Evolutionary conservation across 1,140 invertebrate genomes (phyloP).

Genomic region (Neodiprion lecontei): DNA sequence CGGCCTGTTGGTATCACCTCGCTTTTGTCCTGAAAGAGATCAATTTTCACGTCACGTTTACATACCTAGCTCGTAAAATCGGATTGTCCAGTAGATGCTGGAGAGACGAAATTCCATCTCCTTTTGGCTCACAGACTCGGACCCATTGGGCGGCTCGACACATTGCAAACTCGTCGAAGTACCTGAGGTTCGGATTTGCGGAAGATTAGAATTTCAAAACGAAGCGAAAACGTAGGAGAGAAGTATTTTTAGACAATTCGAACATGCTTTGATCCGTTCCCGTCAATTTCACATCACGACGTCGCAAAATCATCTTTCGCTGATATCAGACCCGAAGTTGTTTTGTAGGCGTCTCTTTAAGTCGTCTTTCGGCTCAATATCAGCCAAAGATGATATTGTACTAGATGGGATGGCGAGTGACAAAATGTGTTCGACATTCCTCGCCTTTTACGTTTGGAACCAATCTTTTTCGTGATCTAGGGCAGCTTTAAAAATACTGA

Average conservation of each 20-base stretch:
- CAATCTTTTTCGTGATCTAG: constrained; percentile 10
- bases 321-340: no score
- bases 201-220: constrained; percentile 10
- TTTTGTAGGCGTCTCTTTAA: no score
- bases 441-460: background rate
- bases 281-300: no score
- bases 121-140: constrained; percentile 65
- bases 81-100: constrained; percentile 68
- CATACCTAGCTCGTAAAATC: constrained; percentile 63
- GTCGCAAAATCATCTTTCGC: no score
- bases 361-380: background rate
- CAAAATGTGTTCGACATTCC: background rate
- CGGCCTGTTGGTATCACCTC: no score
- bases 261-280: no score
- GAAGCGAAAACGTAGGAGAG: background rate
- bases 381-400: background rate
- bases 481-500: constrained; percentile 46
- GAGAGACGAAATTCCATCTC: constrained; percentile 68
- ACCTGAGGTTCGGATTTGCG: constrained; percentile 55
- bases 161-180: constrained; percentile 70
- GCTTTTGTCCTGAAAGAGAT: no score
- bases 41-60: background rate
- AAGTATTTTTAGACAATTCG: no score
- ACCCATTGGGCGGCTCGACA: constrained; percentile 67
- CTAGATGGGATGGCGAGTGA: no score